These are phyloP conservation scores for Spilogale gracilis DNA, from an alignment of 2,113 vertebrate genomes.

Conservation along the genomic window DNA sequence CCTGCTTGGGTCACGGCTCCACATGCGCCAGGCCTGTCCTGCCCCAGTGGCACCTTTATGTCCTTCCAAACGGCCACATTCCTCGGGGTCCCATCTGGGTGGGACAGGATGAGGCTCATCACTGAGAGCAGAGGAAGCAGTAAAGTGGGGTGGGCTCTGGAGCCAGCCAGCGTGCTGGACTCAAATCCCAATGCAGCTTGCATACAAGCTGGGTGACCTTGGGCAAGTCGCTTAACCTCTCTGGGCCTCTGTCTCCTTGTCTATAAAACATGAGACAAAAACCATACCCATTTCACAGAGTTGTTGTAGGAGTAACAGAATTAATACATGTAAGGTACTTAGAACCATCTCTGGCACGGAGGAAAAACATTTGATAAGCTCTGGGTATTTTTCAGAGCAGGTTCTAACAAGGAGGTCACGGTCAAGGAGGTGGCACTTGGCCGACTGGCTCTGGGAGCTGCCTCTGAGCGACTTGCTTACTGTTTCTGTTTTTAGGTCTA, in stretches of 20 bases:
- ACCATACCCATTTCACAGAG: background rate
- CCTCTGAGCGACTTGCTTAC: background rate
- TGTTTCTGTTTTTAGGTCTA: background rate
- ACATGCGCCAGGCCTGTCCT: background rate
- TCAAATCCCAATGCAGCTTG: background rate
- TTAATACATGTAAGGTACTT: background rate
- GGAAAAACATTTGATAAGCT: background rate
- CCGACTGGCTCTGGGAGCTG: background rate
- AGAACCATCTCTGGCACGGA: background rate
- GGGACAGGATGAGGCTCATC: background rate
- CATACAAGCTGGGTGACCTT: background rate
- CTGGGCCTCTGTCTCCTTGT: background rate
- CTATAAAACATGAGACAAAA: background rate
- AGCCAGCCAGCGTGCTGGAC: background rate
- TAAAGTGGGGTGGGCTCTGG: background rate
- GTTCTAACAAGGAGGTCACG: background rate
- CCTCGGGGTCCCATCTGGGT: background rate
- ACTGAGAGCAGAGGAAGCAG: background rate
- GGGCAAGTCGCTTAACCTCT: background rate
- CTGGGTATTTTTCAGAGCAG: background rate
- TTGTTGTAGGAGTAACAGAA: background rate
- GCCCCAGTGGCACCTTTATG: background rate
- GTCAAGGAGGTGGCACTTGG: background rate
- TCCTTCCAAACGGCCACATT: background rate
- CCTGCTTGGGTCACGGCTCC: slow-evolving; percentile 34